Percentiles rank a stretch among this genome's conserved stretches.
These are phyloP conservation scores for Mormyrus hasselquistii DNA, from an alignment of 2,797 vertebrate genomes.

Conservation along the genomic window DNA sequence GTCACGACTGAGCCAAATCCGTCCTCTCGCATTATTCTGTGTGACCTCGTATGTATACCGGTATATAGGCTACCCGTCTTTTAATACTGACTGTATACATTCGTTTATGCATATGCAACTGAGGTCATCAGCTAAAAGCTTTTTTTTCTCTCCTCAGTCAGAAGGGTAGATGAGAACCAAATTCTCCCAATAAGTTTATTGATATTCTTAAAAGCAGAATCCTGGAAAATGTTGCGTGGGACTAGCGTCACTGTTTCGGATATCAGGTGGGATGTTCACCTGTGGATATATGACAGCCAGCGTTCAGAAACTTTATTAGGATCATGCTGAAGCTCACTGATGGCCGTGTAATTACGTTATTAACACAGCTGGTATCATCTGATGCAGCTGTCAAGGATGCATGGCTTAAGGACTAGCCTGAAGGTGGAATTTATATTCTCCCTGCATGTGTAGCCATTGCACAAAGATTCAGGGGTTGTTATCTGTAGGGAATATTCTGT, in stretches of 20 bases:
- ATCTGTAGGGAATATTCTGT: neutral
- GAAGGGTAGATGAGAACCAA: neutral
- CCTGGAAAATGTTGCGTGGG: neutral
- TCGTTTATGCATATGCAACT: neutral
- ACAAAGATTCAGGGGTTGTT: neutral
- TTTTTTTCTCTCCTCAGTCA: neutral
- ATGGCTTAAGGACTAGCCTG: neutral
- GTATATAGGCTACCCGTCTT: neutral
- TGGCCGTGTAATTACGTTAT: neutral
- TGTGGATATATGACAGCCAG: neutral
- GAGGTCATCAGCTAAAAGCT: neutral
- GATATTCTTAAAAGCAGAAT: neutral
- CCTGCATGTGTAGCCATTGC: neutral
- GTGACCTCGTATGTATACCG: neutral
- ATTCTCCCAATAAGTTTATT: neutral
- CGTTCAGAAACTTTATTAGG: neutral
- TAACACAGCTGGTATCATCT: neutral
- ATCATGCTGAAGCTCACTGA: neutral
- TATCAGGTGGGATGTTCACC: neutral
- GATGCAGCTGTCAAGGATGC: neutral
- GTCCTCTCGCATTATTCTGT: neutral
- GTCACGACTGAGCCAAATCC: neutral
- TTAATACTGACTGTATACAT: neutral
- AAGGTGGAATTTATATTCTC: neutral
- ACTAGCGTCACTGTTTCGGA: neutral